Percentiles rank a stretch among this genome's conserved stretches.
Conservation (phyloP, 2,888 invertebrate genomes). For the Cryptocephalus primarius region DNA sequence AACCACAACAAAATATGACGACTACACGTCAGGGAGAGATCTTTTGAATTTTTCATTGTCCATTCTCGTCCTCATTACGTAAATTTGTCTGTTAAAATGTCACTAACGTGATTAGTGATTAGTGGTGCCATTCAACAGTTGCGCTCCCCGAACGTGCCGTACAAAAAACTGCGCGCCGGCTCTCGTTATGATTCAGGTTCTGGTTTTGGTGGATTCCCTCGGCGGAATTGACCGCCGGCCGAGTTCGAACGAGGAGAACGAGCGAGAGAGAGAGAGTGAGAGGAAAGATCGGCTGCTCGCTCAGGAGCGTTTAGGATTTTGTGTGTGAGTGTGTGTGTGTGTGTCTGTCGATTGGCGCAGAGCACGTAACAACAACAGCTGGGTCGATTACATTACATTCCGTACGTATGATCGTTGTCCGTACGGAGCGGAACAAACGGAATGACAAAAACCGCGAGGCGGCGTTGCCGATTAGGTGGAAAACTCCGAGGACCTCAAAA, state of each 20-base stretch:
- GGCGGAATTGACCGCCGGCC: background rate
- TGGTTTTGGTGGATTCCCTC: background rate
- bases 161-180: too few species aligned
- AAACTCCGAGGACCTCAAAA: too few species aligned
- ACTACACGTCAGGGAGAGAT: too few species aligned
- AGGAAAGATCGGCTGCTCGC: background rate
- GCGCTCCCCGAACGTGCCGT: too few species aligned
- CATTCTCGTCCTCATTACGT: too few species aligned
- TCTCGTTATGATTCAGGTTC: too few species aligned
- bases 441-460: slow-evolving; percentile 11
- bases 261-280: slow-evolving; percentile 3
- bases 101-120: too few species aligned
- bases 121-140: too few species aligned
- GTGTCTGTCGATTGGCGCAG: slow-evolving; percentile 9
- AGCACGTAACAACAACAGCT: slow-evolving; percentile 10
- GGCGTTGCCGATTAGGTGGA: slow-evolving; percentile 5
- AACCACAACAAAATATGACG: too few species aligned
- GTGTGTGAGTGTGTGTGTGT: too few species aligned
- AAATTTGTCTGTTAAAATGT: too few species aligned
- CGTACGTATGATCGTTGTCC: slow-evolving; percentile 14
- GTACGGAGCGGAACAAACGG: slow-evolving; percentile 17
- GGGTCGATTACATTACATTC: slow-evolving; percentile 16
- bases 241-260: slow-evolving; percentile 2
- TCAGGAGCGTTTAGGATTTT: slow-evolving; percentile 1
- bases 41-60: too few species aligned